A percentile compares a stretch with the other conserved stretches of the same genome.
Evolutionary conservation across 2,888 invertebrate genomes (phyloP).

Genomic region (Phyto melanocephala): DNA sequence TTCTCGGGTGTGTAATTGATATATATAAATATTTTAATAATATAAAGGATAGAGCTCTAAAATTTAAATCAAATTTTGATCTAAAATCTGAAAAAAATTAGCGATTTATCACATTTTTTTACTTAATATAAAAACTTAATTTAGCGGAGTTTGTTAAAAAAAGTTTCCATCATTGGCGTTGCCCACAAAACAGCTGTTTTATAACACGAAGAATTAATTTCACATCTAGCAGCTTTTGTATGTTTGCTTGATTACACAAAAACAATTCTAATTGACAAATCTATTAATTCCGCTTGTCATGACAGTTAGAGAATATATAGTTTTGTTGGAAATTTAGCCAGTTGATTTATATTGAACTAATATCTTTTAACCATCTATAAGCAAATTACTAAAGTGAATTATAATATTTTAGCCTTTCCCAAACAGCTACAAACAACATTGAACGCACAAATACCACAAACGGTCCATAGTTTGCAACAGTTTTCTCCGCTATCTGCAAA

Average conservation of each 20-base stretch:
- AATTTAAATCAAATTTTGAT: too few species aligned
- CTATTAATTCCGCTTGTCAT: conserved; percentile 62
- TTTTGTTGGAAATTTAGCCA: conserved; percentile 37
- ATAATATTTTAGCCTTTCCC: conserved; percentile 15
- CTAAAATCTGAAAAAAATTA: too few species aligned
- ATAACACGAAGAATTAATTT: background rate
- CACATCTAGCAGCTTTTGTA: background rate
- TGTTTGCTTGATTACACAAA: background rate
- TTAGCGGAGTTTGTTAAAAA: too few species aligned
- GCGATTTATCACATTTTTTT: too few species aligned
- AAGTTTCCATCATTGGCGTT: too few species aligned
- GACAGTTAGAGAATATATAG: conserved; percentile 49
- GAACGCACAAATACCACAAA: conserved; percentile 40
- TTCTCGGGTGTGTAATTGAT: too few species aligned
- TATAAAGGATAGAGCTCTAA: too few species aligned
- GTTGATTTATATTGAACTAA: conserved; percentile 33
- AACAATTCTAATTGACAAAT: conserved; percentile 53
- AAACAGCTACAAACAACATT: background rate
- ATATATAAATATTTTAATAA: too few species aligned
- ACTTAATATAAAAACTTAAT: too few species aligned
- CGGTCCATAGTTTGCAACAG: conserved; percentile 36
- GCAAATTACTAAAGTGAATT: background rate
- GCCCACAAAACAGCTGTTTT: background rate
- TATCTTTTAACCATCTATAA: background rate
- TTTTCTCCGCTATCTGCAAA: conserved; percentile 26